These are phyloP conservation scores for Escarpia spicata DNA, from an alignment of 2,888 invertebrate species.

Conservation along the genomic window DNA sequence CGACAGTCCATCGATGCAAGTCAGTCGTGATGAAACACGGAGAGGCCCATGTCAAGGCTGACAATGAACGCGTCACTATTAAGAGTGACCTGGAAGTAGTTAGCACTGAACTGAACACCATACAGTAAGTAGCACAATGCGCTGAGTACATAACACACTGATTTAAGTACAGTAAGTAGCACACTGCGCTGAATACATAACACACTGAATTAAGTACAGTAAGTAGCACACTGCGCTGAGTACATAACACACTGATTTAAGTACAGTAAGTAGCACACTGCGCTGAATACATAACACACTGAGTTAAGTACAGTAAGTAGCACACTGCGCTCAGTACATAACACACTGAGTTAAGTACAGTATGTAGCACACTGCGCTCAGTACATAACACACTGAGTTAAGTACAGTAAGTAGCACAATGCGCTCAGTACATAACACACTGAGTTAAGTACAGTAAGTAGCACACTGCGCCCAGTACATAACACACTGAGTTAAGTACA, in stretches of 20 bases:
- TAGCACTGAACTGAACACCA: constrained; percentile 51
- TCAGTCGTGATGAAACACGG: constrained; percentile 57
- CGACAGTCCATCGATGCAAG: constrained; percentile 52
- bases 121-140: constrained; percentile 48
- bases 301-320: too few species aligned
- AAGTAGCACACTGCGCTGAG: background rate
- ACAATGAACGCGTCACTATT: constrained; percentile 57
- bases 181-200: background rate
- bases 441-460: too few species aligned
- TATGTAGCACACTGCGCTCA: too few species aligned
- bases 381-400: too few species aligned
- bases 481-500: too few species aligned
- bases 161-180: background rate
- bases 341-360: too few species aligned
- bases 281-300: too few species aligned
- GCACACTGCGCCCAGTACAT: too few species aligned
- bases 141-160: background rate
- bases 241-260: background rate
- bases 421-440: too few species aligned
- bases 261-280: too few species aligned
- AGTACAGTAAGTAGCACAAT: too few species aligned
- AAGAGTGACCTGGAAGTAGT: constrained; percentile 57
- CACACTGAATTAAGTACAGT: background rate
- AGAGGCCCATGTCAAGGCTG: constrained; percentile 58
- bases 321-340: too few species aligned